Evolutionary conservation across 1,140 invertebrate genomes (phyloP).

Genomic region (Episyrphus balteatus): DNA sequence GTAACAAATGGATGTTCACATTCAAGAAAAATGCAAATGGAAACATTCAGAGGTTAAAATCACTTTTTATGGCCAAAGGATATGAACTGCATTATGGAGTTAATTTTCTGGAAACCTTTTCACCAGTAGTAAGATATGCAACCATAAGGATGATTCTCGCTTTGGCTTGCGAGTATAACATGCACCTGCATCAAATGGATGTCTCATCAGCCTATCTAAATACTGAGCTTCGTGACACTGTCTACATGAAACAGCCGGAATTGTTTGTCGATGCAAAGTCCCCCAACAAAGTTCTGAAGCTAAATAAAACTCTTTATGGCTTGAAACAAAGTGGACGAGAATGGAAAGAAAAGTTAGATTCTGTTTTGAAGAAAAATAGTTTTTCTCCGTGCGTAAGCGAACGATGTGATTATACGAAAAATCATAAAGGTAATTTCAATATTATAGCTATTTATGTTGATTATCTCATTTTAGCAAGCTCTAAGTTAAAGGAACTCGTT

Average conservation of each 20-base stretch:
- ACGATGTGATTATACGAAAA: conserved; percentile 24
- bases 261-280: conserved; percentile 1
- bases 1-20: no score
- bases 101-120: conserved; percentile 10
- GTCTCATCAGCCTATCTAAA: conserved; percentile 36
- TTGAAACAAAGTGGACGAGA: conserved; percentile 25
- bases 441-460: conserved; percentile 8
- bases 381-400: conserved; percentile 7
- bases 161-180: conserved; percentile 14
- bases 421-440: neutral
- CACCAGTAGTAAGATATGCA: conserved; percentile 6
- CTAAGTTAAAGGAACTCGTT: conserved; percentile 6
- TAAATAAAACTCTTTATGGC: conserved; percentile 27
- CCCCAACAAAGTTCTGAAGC: conserved; percentile 15
- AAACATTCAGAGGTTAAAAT: no score
- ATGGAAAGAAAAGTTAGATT: conserved; percentile 22
- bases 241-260: conserved; percentile 10
- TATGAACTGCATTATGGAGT: neutral
- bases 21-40: no score
- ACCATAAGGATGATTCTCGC: conserved; percentile 14
- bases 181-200: conserved; percentile 27
- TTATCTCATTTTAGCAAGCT: conserved; percentile 7
- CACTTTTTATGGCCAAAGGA: no score
- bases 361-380: conserved; percentile 8
- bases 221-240: conserved; percentile 32